Evolutionary conservation across 2,797 vertebrate genomes (phyloP).

Genomic region (Hippopotamyrus pictus): DNA sequence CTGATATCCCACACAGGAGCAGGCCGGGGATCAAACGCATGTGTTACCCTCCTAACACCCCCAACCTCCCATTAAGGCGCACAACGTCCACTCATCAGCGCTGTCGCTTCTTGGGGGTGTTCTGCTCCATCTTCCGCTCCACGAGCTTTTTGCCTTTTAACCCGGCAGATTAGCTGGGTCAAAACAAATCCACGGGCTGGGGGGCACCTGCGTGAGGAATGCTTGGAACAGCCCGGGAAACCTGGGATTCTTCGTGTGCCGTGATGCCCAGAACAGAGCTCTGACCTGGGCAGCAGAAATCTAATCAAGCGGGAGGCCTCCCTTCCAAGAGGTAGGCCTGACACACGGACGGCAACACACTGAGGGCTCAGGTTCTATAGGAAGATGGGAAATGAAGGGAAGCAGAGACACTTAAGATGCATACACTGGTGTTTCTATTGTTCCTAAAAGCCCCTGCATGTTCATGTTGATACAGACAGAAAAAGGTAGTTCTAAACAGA

Average conservation of each 20-base stretch:
- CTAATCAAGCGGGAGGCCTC: neutral
- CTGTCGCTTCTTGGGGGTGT: neutral
- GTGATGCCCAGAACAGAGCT: neutral
- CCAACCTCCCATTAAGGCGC: neutral
- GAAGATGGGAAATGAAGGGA: neutral
- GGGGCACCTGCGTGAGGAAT: neutral
- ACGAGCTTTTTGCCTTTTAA: neutral
- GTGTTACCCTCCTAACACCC: neutral
- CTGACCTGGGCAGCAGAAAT: neutral
- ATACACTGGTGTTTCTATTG: neutral
- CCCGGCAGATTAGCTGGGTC: neutral
- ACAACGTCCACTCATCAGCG: neutral
- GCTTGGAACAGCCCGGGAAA: neutral
- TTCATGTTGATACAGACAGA: neutral
- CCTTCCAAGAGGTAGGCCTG: neutral
- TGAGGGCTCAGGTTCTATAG: neutral
- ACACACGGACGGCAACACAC: neutral
- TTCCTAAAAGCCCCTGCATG: neutral
- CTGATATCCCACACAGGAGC: neutral
- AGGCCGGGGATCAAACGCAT: neutral
- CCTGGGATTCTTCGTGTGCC: neutral
- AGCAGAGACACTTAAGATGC: neutral
- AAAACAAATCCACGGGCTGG: neutral
- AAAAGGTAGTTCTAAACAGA: neutral
- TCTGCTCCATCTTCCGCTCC: neutral